Percentiles rank a stretch among this genome's conserved stretches.
Conservation (phyloP, 2,797 vertebrate genomes). For the Typhlichthys eigenmanni region DNA sequence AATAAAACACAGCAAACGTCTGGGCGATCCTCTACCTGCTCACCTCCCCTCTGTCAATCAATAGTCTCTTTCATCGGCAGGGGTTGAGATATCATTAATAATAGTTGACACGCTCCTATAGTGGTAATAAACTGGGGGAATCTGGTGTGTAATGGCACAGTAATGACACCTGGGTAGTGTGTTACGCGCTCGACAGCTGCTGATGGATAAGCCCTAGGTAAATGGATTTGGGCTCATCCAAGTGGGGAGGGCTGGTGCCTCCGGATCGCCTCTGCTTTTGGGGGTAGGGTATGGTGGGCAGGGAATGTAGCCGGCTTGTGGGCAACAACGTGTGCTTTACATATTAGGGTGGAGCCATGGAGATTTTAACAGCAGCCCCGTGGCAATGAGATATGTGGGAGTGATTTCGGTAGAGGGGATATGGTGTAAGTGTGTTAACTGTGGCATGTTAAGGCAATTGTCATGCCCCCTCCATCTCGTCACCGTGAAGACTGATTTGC, state of each 20-base stretch:
- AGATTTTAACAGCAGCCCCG: constrained; percentile 46
- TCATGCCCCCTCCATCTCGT: constrained; percentile 35
- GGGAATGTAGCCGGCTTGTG: constrained; percentile 29
- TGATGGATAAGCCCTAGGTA: constrained; percentile 79
- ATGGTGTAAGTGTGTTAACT: constrained; percentile 59
- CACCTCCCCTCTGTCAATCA: constrained; percentile 78
- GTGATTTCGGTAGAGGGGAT: constrained; percentile 44
- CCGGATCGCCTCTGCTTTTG: constrained; percentile 56
- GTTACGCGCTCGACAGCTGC: constrained; percentile 71
- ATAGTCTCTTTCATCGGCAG: constrained; percentile 74
- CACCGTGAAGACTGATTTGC: constrained; percentile 63
- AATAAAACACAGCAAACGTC: constrained; percentile 46
- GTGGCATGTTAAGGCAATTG: constrained; percentile 70
- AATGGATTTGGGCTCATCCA: constrained; percentile 75
- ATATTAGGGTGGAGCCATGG: constrained; percentile 40
- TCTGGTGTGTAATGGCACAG: constrained; percentile 78
- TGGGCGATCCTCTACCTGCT: constrained; percentile 72
- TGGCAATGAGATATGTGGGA: not conserved
- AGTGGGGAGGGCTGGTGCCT: constrained; percentile 52
- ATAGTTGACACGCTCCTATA: constrained; percentile 76
- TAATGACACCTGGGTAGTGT: constrained; percentile 76
- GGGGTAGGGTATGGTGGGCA: constrained; percentile 13
- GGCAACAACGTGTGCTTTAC: constrained; percentile 41
- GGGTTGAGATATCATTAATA: constrained; percentile 80
- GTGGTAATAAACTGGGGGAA: constrained; percentile 79